Base-by-base conservation (phyloP, 92 coral and sea anemone genomes). In the Heliopora coerulea region DNA sequence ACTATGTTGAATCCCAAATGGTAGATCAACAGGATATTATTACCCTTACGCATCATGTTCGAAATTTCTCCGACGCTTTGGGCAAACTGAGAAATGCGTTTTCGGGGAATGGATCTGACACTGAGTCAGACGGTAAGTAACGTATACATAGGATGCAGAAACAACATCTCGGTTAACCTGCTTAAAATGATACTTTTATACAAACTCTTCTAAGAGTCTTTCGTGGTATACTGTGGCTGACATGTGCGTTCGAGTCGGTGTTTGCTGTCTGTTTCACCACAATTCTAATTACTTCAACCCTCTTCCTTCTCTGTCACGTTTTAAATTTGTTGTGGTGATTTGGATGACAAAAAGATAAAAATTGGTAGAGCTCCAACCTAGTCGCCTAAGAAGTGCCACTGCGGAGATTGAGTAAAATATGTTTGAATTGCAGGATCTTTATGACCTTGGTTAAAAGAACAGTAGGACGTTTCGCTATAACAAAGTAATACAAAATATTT, bases 1-100 rank as follows among this genome's bases (percentile, higher is more conserved):
- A 95, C 62, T 69, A 69, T n/a, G 80, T 82, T 27, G 99, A 95
- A 46, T 84, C 82, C 28, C 97, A 96, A 65, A 95, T 95, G 99
- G 89, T 90, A 19, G 88, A 87, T 49, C 99, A 95, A 72, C 95
- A 90, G 60, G 99, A 90, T 80, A 95, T 95, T 10, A 82, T 90
- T 26, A 91, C 95, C 9, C 70, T 95, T 62, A 95, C 99, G 33
- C 59, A 44, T 75, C 99, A 95, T 65, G 99, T 95, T 19, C 76
- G 91, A 26, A 83, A 87, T 6, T 95, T 95, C 75, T 95, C 99
- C 21, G 99, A 90, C 67, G 96, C 99, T 9, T 54, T 95, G 52
- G 79, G 88, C 37, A 87, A 85, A 54, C 44, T 95, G 35, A 83
- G 91, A 80, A 90, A 81, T 54, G 89, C 96, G 24, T 90, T 95